A percentile compares a stretch with the other conserved stretches of the same genome.
Conservation (phyloP, 1,140 invertebrate genomes). For the Vanessa atalanta region DNA sequence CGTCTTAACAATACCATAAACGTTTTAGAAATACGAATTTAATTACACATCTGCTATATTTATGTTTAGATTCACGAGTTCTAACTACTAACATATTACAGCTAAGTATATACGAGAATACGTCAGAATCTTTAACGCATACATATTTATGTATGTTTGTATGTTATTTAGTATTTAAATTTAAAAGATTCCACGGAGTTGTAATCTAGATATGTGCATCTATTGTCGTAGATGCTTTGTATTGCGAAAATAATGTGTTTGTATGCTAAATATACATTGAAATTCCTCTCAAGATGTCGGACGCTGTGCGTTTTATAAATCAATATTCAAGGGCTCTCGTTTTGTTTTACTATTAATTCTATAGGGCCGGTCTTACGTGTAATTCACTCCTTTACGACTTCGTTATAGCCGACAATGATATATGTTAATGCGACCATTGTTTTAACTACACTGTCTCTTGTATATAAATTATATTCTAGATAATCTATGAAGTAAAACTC, state of each 20-base stretch:
- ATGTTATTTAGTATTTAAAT: constrained; percentile 39
- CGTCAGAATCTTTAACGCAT: not conserved
- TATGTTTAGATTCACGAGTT: too few relatives aligned
- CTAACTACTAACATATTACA: too few relatives aligned
- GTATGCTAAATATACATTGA: constrained; percentile 71
- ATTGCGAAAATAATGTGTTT: constrained; percentile 64
- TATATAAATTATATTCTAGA: constrained; percentile 2
- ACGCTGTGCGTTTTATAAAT: constrained; percentile 48
- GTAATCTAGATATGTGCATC: constrained; percentile 60
- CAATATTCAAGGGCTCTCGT: constrained; percentile 60
- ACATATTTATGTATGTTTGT: not conserved
- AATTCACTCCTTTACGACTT: constrained; percentile 41
- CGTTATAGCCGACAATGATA: constrained; percentile 34
- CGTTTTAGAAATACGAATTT: too few relatives aligned
- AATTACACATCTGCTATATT: too few relatives aligned
- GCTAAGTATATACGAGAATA: too few relatives aligned
- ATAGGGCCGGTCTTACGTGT: constrained; percentile 35
- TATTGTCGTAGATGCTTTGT: constrained; percentile 57
- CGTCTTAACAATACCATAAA: too few relatives aligned
- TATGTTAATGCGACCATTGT: constrained; percentile 31
- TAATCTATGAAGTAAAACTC: not conserved
- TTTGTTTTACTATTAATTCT: constrained; percentile 38
- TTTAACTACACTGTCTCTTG: not conserved
- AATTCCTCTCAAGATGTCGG: constrained; percentile 51
- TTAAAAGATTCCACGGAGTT: constrained; percentile 40